Evolutionary conservation across 64 coral and sea anemone genomes (phyloP).

Genomic region (Dendronephthya gigantea): DNA sequence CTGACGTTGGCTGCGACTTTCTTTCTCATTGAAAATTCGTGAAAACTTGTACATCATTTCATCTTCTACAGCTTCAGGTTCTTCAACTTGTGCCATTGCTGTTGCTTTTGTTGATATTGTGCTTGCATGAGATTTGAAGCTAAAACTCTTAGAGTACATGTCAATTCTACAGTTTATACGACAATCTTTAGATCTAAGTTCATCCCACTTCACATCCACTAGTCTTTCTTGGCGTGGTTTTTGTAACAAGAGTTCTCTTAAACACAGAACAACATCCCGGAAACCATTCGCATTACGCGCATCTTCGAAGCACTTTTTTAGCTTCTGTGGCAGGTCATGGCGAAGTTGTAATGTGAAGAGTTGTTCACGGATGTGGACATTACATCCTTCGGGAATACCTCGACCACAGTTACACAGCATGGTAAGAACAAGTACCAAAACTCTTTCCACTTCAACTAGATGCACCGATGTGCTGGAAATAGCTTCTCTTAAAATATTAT

Average conservation of each 20-base stretch:
- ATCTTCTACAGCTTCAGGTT: background rate
- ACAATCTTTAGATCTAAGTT: background rate
- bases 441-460: constrained; percentile 52
- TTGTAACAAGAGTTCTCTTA: background rate
- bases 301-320: background rate
- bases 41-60: background rate
- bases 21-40: background rate
- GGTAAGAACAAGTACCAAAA: constrained; percentile 47
- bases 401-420: constrained; percentile 77
- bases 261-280: background rate
- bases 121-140: background rate
- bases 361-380: constrained; percentile 19
- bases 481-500: background rate
- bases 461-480: background rate
- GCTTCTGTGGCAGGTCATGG: background rate
- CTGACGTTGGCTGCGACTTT: background rate
- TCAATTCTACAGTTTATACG: background rate
- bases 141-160: background rate
- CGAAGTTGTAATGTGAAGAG: background rate
- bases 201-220: background rate
- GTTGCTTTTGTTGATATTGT: background rate
- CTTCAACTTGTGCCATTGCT: background rate
- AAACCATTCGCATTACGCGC: background rate
- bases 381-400: constrained; percentile 27
- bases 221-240: background rate